A percentile compares a stretch with the other conserved stretches of the same genome.
Evolutionary conservation across 2,888 invertebrate genomes (phyloP).

Genomic region (Atethmia centrago): DNA sequence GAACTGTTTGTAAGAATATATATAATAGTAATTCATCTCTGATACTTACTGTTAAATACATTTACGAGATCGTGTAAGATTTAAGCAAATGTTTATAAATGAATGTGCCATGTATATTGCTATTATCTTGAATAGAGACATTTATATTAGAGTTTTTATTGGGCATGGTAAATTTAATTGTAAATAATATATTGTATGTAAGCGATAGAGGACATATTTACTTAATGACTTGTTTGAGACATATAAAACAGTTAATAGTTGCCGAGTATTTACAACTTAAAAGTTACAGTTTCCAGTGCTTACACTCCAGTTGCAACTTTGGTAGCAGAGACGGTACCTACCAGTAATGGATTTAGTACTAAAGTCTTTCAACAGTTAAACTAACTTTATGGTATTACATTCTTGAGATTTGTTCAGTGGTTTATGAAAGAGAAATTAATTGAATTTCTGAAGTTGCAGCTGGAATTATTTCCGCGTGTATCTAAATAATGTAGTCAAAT

Average conservation of each 20-base stretch:
- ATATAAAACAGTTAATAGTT: constrained; percentile 72
- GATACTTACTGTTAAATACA: constrained; percentile 72
- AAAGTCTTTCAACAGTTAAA: constrained; percentile 44
- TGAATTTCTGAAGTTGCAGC: constrained; percentile 72
- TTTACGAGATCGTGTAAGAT: constrained; percentile 66
- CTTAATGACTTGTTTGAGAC: constrained; percentile 70
- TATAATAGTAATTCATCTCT: constrained; percentile 74
- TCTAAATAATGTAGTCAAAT: constrained; percentile 77
- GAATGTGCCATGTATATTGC: constrained; percentile 85
- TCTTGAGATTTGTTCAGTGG: constrained; percentile 38
- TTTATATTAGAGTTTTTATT: constrained; percentile 77
- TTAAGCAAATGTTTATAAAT: constrained; percentile 76
- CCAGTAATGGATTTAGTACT: constrained; percentile 47
- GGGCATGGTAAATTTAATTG: constrained; percentile 70
- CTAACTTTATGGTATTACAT: constrained; percentile 38
- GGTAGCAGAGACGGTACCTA: constrained; percentile 49
- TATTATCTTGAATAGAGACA: constrained; percentile 76
- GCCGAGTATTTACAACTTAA: constrained; percentile 70
- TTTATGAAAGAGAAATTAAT: constrained; percentile 40
- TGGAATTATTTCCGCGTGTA: constrained; percentile 74
- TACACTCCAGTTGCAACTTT: constrained; percentile 77
- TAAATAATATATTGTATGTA: constrained; percentile 72
- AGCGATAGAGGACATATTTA: constrained; percentile 70
- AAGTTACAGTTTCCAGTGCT: constrained; percentile 73
- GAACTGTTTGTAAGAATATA: constrained; percentile 76